These are phyloP conservation scores for Rhamphomyia laevipes DNA, from an alignment of 2,888 invertebrate species.

Conservation along the genomic window DNA sequence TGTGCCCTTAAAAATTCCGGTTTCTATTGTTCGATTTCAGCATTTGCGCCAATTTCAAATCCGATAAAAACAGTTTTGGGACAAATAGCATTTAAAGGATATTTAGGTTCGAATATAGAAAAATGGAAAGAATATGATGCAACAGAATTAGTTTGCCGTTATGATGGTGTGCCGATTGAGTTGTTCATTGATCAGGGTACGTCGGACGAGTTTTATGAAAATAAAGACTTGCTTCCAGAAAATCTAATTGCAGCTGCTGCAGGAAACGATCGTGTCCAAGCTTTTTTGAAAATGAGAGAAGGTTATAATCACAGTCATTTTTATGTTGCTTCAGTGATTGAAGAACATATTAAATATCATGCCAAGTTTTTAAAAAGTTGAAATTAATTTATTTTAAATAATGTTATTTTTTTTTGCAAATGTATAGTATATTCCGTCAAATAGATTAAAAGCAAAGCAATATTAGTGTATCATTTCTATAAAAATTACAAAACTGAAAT, in stretches of 20 bases:
- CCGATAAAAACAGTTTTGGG: constrained; percentile 82
- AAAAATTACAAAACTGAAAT: too few relatives aligned
- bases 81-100: constrained; percentile 68
- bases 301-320: constrained; percentile 95
- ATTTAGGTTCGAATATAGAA: constrained; percentile 56
- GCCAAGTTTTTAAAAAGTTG: constrained; percentile 50
- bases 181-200: constrained; percentile 83
- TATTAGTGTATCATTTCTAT: too few relatives aligned
- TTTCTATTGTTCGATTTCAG: constrained; percentile 76
- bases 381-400: too few relatives aligned
- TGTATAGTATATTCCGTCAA: too few relatives aligned
- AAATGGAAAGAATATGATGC: constrained; percentile 82
- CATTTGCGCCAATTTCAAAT: constrained; percentile 91
- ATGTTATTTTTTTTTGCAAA: too few relatives aligned
- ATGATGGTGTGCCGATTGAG: constrained; percentile 70
- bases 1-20: constrained; percentile 85
- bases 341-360: constrained; percentile 87
- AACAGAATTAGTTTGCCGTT: constrained; percentile 64
- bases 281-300: constrained; percentile 58
- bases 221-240: constrained; percentile 71
- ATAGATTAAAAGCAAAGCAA: too few relatives aligned
- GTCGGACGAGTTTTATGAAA: constrained; percentile 65
- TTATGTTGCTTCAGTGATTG: constrained; percentile 83
- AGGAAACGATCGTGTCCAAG: constrained; percentile 49
- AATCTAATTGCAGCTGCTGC: constrained; percentile 48